A percentile compares a stretch with the other conserved stretches of the same genome.
Evolutionary conservation across 2,888 invertebrate genomes (phyloP).

Genomic region (Acanthosoma haemorrhoidale): DNA sequence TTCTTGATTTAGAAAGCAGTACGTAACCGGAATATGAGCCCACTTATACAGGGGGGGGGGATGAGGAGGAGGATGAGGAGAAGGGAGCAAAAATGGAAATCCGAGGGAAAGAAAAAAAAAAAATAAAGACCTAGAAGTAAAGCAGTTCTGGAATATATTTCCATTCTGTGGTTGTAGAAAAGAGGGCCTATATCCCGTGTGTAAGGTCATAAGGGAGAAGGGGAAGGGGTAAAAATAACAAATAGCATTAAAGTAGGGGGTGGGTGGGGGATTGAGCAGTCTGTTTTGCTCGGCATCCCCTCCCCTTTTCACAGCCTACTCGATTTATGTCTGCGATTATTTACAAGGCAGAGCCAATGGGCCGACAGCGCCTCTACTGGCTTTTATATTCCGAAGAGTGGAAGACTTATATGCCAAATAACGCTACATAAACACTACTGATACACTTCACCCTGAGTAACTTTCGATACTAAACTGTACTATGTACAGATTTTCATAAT

Average conservation of each 20-base stretch:
- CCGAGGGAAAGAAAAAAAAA: background rate
- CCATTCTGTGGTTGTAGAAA: background rate
- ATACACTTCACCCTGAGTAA: no score
- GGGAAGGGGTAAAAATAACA: background rate
- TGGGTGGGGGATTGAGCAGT: no score
- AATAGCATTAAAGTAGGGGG: conserved; percentile 6
- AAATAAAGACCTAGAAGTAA: background rate
- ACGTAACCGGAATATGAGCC: no score
- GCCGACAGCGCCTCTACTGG: background rate
- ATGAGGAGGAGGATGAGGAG: no score
- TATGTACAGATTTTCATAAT: no score
- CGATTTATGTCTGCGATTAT: conserved; percentile 10
- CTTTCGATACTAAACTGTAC: no score
- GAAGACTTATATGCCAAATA: background rate
- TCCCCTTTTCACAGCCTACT: conserved; percentile 2
- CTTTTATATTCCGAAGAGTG: background rate
- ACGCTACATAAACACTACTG: background rate
- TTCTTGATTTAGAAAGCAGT: no score
- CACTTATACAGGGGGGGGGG: no score
- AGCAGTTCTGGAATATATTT: conserved; percentile 3
- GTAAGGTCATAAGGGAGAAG: background rate
- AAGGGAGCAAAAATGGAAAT: background rate
- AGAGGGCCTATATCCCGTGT: background rate
- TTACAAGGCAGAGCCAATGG: conserved; percentile 12
- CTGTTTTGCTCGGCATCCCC: conserved; percentile 12